Evolutionary conservation across 2,113 vertebrate genomes (phyloP).

Genomic region (Platysteira castanea): DNA sequence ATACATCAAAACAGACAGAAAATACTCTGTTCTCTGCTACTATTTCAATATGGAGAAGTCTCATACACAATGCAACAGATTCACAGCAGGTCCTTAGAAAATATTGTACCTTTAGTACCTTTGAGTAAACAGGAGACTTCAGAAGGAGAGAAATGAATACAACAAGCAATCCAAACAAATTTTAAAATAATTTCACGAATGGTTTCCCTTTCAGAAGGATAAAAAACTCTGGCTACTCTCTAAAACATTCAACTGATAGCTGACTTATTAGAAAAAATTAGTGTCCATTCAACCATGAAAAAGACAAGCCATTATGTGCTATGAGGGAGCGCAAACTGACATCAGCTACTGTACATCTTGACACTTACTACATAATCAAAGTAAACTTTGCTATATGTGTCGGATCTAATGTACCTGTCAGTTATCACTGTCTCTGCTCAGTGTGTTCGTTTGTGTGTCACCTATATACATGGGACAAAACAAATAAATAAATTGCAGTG

Average conservation of each 20-base stretch:
- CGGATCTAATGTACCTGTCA: conserved; percentile 62
- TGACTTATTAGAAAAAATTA: conserved; percentile 76
- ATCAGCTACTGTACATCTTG: conserved; percentile 64
- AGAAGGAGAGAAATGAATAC: conserved; percentile 38
- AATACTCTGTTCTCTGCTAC: not conserved
- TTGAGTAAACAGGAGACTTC: conserved; percentile 28
- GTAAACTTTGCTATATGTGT: conserved; percentile 62
- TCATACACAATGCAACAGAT: conserved; percentile 30
- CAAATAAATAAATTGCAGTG: conserved; percentile 74
- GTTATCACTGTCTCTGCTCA: conserved; percentile 53
- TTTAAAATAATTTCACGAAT: conserved; percentile 69
- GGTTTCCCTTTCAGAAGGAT: conserved; percentile 60
- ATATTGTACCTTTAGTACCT: not conserved
- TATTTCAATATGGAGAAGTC: conserved; percentile 30
- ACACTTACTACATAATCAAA: conserved; percentile 70
- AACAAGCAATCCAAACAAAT: conserved; percentile 63
- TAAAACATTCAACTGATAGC: conserved; percentile 65
- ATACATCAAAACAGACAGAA: not conserved
- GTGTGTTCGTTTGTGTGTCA: conserved; percentile 49
- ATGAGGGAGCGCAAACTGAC: conserved; percentile 62
- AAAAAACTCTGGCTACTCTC: conserved; percentile 48
- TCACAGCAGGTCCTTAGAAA: conserved; percentile 44
- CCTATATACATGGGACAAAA: conserved; percentile 56
- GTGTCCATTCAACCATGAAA: conserved; percentile 63
- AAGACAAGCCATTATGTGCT: conserved; percentile 65